A percentile compares a stretch with the other conserved stretches of the same genome.
Conservation (phyloP, 2,797 vertebrate species). For the Acestrorhynchus altus region DNA sequence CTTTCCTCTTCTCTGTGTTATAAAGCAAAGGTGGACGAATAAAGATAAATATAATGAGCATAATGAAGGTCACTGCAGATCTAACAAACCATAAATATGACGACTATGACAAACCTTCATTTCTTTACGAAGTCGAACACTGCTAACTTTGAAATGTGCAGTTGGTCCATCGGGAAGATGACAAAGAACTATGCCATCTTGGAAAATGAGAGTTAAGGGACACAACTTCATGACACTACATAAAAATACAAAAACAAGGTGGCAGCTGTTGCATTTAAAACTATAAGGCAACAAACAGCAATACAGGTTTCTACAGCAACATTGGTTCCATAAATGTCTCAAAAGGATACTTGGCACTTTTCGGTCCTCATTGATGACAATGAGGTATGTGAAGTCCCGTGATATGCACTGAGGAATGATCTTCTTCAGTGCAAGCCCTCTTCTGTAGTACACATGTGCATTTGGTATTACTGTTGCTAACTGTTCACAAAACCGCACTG, state of each 20-base stretch:
- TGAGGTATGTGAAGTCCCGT: conserved; percentile 91
- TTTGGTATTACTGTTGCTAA: conserved; percentile 90
- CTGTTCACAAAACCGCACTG: conserved; percentile 91
- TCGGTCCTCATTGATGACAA: conserved; percentile 95
- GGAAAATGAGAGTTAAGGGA: conserved; percentile 56
- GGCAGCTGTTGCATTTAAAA: background rate
- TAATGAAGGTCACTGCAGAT: background rate
- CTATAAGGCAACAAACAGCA: background rate
- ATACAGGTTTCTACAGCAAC: background rate
- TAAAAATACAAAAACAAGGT: background rate
- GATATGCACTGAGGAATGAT: conserved; percentile 93
- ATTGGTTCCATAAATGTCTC: background rate
- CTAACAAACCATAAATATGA: background rate
- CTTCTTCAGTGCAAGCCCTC: conserved; percentile 94
- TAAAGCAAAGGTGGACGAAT: background rate
- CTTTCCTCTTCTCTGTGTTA: conserved; percentile 87
- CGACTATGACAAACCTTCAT: conserved; percentile 82
- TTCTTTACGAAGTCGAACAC: conserved; percentile 92
- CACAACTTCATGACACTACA: background rate
- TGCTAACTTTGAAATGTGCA: conserved; percentile 97
- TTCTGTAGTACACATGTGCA: conserved; percentile 94
- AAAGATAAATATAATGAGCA: background rate
- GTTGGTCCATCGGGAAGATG: conserved; percentile 96
- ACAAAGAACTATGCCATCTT: conserved; percentile 95
- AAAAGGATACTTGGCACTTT: conserved; percentile 94